Base-by-base conservation (phyloP, 2,113 vertebrate genomes). In the Osmerus eperlanus region DNA sequence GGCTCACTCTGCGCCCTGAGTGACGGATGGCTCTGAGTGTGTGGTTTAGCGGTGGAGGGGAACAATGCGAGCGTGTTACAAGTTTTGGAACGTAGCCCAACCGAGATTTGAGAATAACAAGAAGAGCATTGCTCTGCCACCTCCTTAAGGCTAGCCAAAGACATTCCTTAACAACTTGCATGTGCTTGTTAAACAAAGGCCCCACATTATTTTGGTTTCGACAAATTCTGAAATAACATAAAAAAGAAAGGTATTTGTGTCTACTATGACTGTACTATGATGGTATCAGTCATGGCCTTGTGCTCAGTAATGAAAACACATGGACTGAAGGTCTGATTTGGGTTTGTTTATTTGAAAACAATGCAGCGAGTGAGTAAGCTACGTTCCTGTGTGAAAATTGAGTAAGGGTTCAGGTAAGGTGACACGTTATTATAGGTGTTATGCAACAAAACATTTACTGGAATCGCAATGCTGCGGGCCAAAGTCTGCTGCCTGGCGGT, bases 401-500 rank as follows among this genome's bases (percentile, higher is more conserved):
- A 28, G 52, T 15, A 41, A 5, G 51, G 52, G 70, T 61, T 79
- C 77, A 71, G 59, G 54, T 70, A 54, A 71, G 73, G 69, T 72
- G 73, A 72, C 32, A 5, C 29, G 14, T 47, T 71, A 47, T 54
- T 56, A 15, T 56, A 62, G 6, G 56, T 19, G 68, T 78, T 74
- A 68, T 64, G 72, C 65, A 81, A 73, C 59, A 52, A 64, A 71
- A 62, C 18, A 21, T 78, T 75, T 78, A 78, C 72, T 41, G 78
- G 72, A 73, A 65, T 73, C 53, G 32, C 41, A 66, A 47, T n/a
- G 32, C 70, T n/a, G 19, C 13, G 59, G 32, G 71, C 71, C 32
- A 62, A 52, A 59, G 55, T 67, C 32, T 68, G 52, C 67, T 71
- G 65, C 61, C 66, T 36, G 53, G 25, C 61, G 61, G 68, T 68